phyloP scores from a whole-genome alignment of 2,888 invertebrate genomes.

The Neelides folsomi region DNA sequence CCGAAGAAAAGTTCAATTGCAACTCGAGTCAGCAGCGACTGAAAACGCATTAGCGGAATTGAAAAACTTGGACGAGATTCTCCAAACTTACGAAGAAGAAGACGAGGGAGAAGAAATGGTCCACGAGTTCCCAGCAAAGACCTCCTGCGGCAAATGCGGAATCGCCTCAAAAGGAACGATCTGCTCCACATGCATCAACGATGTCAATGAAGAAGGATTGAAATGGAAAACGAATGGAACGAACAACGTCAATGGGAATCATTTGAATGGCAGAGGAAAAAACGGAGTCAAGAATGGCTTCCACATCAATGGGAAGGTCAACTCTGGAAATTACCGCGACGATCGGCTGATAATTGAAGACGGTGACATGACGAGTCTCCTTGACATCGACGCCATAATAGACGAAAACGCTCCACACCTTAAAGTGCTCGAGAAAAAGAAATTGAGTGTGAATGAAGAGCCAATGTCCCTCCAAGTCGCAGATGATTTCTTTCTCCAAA shows the following conservation, averaged over 20 bases:
- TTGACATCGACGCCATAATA: conserved; percentile 31
- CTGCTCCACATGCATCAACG: too few species aligned
- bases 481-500: conserved; percentile 22
- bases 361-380: conserved; percentile 3
- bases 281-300: too few species aligned
- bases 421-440: conserved; percentile 12
- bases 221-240: too few species aligned
- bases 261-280: too few species aligned
- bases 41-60: conserved; percentile 27
- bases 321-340: too few species aligned
- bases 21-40: conserved; percentile 25
- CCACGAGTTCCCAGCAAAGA: not conserved
- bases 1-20: conserved; percentile 32
- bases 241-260: too few species aligned
- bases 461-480: conserved; percentile 11
- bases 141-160: too few species aligned
- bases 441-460: not conserved
- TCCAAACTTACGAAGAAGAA: conserved; percentile 26
- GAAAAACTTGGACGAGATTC: conserved; percentile 28
- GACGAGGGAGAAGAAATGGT: conserved; percentile 6
- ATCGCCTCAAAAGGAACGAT: too few species aligned
- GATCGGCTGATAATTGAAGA: too few species aligned
- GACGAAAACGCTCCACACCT: conserved; percentile 26
- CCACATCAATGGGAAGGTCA: too few species aligned
- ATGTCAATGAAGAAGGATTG: too few species aligned